Conservation (phyloP, 2,113 vertebrate genomes). For the Potamarius usumacintae region DNA sequence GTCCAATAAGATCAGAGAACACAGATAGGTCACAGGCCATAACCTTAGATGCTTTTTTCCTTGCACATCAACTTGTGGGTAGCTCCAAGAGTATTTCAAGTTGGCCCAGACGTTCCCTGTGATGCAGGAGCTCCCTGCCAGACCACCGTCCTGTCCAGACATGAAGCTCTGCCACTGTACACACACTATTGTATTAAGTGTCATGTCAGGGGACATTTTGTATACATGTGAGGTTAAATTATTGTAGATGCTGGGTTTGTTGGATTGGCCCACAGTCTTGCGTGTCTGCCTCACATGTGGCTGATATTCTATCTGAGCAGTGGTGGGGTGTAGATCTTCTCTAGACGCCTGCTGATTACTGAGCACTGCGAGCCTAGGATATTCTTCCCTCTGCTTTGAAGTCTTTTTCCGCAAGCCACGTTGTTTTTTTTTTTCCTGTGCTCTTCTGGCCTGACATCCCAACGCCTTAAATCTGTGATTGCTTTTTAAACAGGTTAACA, state of each 20-base stretch:
- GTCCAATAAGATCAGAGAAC: not conserved
- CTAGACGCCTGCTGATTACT: conserved; percentile 41
- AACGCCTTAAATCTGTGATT: not conserved
- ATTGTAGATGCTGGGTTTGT: conserved; percentile 21
- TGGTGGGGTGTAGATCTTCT: conserved; percentile 21
- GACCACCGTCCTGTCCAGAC: conserved; percentile 59
- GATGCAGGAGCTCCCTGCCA: conserved; percentile 44
- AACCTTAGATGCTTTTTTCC: conserved; percentile 63
- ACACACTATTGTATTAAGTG: conserved; percentile 32
- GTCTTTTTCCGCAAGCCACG: conserved; percentile 38
- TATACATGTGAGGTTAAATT: conserved; percentile 44
- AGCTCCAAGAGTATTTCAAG: conserved; percentile 53
- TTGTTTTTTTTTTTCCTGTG: not conserved
- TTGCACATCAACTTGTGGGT: conserved; percentile 47
- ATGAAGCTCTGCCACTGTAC: conserved; percentile 22
- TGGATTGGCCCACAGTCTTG: conserved; percentile 24
- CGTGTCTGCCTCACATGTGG: conserved; percentile 25
- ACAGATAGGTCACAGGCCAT: conserved; percentile 19
- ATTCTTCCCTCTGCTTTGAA: conserved; percentile 50
- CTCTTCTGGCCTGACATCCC: conserved; percentile 11
- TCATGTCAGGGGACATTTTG: conserved; percentile 23
- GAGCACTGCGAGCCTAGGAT: conserved; percentile 19
- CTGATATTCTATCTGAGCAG: conserved; percentile 45
- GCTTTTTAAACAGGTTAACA: not conserved
- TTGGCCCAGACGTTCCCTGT: conserved; percentile 53